Percentiles rank a stretch among this genome's conserved stretches.
These are phyloP conservation scores for Drosophila imparisetae DNA, from an alignment of 2,888 invertebrate genomes.

Conservation along the genomic window DNA sequence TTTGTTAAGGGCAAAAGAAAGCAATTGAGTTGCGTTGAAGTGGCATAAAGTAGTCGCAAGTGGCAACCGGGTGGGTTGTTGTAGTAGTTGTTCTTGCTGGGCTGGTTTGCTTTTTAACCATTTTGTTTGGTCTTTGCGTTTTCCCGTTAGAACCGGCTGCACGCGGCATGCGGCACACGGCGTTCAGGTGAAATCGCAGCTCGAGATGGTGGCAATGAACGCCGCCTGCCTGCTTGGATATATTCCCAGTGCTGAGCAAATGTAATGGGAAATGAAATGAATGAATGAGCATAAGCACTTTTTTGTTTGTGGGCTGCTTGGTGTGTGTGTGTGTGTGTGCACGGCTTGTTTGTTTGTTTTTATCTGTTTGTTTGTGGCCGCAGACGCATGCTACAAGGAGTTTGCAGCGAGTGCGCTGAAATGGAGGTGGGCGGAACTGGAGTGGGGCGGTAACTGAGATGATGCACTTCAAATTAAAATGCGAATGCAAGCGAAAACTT, in stretches of 20 bases:
- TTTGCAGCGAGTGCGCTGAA: not conserved
- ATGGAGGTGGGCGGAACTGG: not conserved
- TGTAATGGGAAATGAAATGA: slow-evolving; percentile 81
- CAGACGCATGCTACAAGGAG: slow-evolving; percentile 46
- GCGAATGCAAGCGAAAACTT: slow-evolving; percentile 81
- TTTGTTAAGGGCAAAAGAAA: slow-evolving; percentile 71
- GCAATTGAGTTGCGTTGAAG: slow-evolving; percentile 80
- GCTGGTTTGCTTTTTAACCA: slow-evolving; percentile 77
- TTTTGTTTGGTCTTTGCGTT: slow-evolving; percentile 72
- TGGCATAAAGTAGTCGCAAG: slow-evolving; percentile 80
- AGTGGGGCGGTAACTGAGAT: slow-evolving; percentile 54
- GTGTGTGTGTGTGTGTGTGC: slow-evolving; percentile 16
- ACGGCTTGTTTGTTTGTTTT: slow-evolving; percentile 32
- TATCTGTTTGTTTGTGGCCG: slow-evolving; percentile 64
- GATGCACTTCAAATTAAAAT: slow-evolving; percentile 80
- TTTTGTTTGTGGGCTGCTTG: slow-evolving; percentile 49
- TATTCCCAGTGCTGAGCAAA: slow-evolving; percentile 31
- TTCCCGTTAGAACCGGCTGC: slow-evolving; percentile 49
- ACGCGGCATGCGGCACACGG: slow-evolving; percentile 18
- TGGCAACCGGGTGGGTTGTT: slow-evolving; percentile 52
- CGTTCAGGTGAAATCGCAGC: slow-evolving; percentile 53
- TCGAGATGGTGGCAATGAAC: slow-evolving; percentile 48
- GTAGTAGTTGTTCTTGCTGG: slow-evolving; percentile 26
- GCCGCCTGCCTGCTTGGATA: slow-evolving; percentile 12
- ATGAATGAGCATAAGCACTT: slow-evolving; percentile 80